A percentile compares a stretch with the other conserved stretches of the same genome.
Evolutionary conservation across 2,113 vertebrate species (phyloP).

Genomic region (Myxocyprinus asiaticus): DNA sequence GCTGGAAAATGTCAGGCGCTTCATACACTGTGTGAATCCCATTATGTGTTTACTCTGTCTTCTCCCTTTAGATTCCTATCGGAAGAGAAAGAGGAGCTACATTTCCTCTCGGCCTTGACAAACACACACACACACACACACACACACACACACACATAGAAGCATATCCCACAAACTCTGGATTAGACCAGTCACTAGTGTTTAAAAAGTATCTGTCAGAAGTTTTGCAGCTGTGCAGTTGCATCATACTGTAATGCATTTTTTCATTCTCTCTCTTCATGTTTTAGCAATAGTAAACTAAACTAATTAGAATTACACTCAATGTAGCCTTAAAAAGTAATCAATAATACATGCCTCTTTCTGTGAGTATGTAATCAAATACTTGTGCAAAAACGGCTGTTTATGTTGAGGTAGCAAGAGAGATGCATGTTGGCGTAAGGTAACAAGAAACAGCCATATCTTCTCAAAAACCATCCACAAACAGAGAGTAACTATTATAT

Average conservation of each 20-base stretch:
- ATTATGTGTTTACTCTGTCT: constrained; percentile 48
- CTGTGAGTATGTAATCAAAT: too few relatives aligned
- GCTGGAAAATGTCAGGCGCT: constrained; percentile 26
- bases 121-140: background rate
- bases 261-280: background rate
- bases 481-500: background rate
- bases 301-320: too few relatives aligned
- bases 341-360: too few relatives aligned
- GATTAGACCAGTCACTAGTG: constrained; percentile 2
- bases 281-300: too few relatives aligned
- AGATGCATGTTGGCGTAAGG: background rate
- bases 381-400: too few relatives aligned
- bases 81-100: constrained; percentile 4
- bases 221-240: background rate
- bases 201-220: background rate
- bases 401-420: too few relatives aligned
- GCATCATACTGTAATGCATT: constrained; percentile 4
- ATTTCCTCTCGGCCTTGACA: constrained; percentile 40
- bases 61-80: constrained; percentile 43
- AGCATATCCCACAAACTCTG: constrained; percentile 1
- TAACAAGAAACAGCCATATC: background rate
- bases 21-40: constrained; percentile 28
- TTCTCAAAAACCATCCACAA: constrained; percentile 2
- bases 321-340: too few relatives aligned
- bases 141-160: background rate